Evolutionary conservation across 2,797 vertebrate species (phyloP).

Genomic region (Forpus xanthops): DNA sequence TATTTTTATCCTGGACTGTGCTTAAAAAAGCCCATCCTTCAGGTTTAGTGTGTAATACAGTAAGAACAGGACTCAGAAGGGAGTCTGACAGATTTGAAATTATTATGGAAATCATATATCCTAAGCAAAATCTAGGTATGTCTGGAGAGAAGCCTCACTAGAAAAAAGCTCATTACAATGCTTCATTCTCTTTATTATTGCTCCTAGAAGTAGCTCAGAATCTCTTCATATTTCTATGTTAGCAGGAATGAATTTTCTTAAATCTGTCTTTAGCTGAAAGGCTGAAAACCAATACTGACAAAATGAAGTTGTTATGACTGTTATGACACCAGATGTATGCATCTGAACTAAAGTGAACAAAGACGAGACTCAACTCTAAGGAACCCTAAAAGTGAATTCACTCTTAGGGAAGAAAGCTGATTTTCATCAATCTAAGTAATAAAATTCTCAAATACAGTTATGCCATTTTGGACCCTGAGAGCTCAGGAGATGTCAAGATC

Average conservation of each 20-base stretch:
- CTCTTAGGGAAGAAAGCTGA: background rate
- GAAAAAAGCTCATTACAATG: slow-evolving; percentile 1
- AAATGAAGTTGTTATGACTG: background rate
- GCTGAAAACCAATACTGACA: background rate
- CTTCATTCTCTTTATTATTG: background rate
- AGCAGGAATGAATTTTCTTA: background rate
- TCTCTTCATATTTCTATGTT: background rate
- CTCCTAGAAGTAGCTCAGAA: background rate
- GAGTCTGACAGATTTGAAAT: slow-evolving; percentile 20
- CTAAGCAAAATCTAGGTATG: background rate
- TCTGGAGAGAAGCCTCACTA: background rate
- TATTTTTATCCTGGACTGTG: slow-evolving; percentile 19
- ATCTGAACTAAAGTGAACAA: background rate
- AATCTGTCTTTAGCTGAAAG: background rate
- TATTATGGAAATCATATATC: background rate
- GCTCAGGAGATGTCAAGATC: background rate
- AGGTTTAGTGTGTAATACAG: background rate
- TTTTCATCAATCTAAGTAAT: background rate
- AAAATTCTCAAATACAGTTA: background rate
- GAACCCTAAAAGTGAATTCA: background rate
- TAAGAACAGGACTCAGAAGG: background rate
- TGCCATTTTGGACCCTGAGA: background rate
- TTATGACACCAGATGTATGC: background rate
- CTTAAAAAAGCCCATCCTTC: slow-evolving; percentile 15
- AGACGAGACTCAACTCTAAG: background rate